Conservation (phyloP, 1,140 invertebrate genomes). For the Camponotus pennsylvanicus region DNA sequence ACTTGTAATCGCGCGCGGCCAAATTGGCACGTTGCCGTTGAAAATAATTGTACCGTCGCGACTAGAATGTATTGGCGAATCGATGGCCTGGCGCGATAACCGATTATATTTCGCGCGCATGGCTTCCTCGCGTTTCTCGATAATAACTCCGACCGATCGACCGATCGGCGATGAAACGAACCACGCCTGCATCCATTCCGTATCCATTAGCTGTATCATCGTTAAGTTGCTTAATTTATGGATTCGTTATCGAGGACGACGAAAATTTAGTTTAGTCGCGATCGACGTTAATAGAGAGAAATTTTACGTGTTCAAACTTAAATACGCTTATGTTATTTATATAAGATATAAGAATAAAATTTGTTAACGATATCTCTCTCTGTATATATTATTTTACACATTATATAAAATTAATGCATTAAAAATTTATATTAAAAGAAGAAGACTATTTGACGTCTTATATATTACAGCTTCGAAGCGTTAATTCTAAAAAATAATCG, state of each 20-base stretch:
- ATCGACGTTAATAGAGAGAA: constrained; percentile 6
- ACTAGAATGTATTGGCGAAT: constrained; percentile 40
- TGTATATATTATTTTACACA: neutral
- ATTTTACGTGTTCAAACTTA: neutral
- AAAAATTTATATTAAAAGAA: neutral
- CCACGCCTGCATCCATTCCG: constrained; percentile 15
- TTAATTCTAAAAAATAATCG: neutral
- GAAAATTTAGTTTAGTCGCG: neutral
- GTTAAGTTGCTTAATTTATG: constrained; percentile 9
- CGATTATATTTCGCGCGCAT: constrained; percentile 43
- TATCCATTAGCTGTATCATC: constrained; percentile 9
- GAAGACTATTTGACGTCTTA: neutral
- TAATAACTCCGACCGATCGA: constrained; percentile 20
- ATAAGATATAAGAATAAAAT: too few species aligned
- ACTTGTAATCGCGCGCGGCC: constrained; percentile 23
- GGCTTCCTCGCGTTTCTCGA: constrained; percentile 34
- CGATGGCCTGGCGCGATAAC: constrained; percentile 7
- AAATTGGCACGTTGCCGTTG: constrained; percentile 41
- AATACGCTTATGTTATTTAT: too few species aligned
- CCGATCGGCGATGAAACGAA: neutral
- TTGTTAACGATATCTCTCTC: too few species aligned
- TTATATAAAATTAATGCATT: neutral
- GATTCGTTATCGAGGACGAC: neutral
- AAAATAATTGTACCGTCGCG: constrained; percentile 37
- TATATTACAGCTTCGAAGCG: neutral